phyloP scores from a whole-genome alignment of 2,888 invertebrate species.

The Tiliacea citrago region DNA sequence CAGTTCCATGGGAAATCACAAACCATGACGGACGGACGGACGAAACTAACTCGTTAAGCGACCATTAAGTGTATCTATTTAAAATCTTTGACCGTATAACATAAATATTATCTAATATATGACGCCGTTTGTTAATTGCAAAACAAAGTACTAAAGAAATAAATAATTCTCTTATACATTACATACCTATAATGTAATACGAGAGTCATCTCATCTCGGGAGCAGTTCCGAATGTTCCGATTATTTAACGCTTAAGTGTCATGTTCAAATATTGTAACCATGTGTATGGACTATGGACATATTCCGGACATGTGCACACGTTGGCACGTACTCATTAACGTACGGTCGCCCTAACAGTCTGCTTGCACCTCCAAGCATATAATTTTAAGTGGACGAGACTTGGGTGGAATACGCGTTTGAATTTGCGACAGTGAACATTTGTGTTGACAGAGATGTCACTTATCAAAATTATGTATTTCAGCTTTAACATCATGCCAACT shows the following conservation, averaged over 20 bases:
- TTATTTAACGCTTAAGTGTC: slow-evolving; percentile 9
- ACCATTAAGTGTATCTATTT: too few species aligned
- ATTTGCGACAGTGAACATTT: slow-evolving; percentile 25
- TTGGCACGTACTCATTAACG: slow-evolving; percentile 25
- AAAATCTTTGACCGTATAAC: too few species aligned
- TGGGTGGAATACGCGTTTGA: slow-evolving; percentile 15
- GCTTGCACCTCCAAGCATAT: slow-evolving; percentile 39
- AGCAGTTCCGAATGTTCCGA: not conserved
- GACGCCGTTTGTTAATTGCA: not conserved
- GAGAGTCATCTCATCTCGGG: not conserved
- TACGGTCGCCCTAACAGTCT: not conserved
- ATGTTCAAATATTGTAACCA: slow-evolving; percentile 31
- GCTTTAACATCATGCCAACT: not conserved
- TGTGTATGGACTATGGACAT: not conserved
- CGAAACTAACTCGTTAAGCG: not conserved
- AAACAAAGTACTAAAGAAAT: not conserved
- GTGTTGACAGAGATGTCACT: not conserved
- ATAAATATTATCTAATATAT: not conserved
- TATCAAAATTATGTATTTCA: not conserved
- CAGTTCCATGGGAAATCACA: not conserved
- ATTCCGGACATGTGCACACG: slow-evolving; percentile 22
- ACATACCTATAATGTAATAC: not conserved
- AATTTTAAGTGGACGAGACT: slow-evolving; percentile 35
- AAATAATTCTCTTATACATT: too few species aligned
- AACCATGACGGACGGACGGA: not conserved